These are phyloP conservation scores for Cancer borealis DNA, from an alignment of 2,888 invertebrate species.

Conservation along the genomic window DNA sequence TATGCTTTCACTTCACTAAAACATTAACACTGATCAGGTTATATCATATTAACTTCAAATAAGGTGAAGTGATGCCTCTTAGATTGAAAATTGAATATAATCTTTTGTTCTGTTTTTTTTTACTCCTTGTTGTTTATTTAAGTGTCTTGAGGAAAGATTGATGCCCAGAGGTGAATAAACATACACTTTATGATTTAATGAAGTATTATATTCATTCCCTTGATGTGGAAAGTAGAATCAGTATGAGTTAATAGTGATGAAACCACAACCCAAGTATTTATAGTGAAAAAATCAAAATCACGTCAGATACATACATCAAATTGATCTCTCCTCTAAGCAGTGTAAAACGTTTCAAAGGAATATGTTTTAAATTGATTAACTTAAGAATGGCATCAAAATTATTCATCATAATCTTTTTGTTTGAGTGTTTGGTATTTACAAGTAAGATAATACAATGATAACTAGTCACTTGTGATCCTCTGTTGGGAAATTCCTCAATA, in stretches of 20 bases:
- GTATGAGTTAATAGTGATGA: neutral
- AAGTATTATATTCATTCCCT: neutral
- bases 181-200: neutral
- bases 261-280: neutral
- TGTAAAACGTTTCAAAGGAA: neutral
- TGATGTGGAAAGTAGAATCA: neutral
- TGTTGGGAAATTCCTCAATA: too few relatives aligned
- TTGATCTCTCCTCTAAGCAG: neutral
- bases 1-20: neutral
- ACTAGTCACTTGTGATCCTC: too few relatives aligned
- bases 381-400: neutral
- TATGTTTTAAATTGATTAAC: neutral
- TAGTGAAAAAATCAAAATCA: neutral
- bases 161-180: neutral
- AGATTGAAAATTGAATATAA: neutral
- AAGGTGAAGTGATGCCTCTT: neutral
- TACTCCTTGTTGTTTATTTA: neutral
- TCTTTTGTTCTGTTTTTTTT: neutral
- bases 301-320: neutral
- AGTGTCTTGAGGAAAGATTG: neutral
- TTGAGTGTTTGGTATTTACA: neutral
- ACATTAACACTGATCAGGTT: neutral
- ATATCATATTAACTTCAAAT: neutral
- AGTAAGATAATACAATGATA: too few relatives aligned
- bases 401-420: neutral